Base-by-base conservation (phyloP, 1,140 invertebrate genomes). In the Lanistes nyassanus region DNA sequence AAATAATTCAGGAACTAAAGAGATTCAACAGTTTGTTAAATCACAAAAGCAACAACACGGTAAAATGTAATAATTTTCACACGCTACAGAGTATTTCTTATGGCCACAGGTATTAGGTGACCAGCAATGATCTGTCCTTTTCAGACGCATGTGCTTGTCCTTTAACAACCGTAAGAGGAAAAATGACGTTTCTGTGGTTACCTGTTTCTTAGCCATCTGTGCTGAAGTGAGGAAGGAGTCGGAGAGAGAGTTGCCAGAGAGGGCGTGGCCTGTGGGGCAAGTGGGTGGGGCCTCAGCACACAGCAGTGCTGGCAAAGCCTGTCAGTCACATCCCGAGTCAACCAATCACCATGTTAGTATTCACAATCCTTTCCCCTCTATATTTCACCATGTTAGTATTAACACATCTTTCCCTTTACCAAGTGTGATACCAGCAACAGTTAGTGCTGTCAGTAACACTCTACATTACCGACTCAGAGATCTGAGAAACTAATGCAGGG, bases 271-370 rank as follows among this genome's bases (percentile, higher is more conserved):
- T 13, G 23, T 37, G 23, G 65, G 37, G 29, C 23, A 6, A 66
- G 62, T 74, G 73, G 26, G 65, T 64, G 74, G 26, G 53, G 64
- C 53, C 47, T 66, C 65, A 67, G 47, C 51, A 55, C 74, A 53
- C 64, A 68, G 51, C 34, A 75, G 53, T 56, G 74, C 74, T 55
- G 74, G 74, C 65, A 75, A 58, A 55, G 65, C 70, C 70, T 72
- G 70, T 58, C 55, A 65, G 51, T 74, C 70, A 72, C 55, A 56
- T 55, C 55, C 53, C 31, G 37, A 68, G 42, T 58, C 51, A 62
- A 68, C 74, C 74, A 68, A 75, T 75, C 74, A 75, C 64, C 74
- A 55, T 37, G 74, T 75, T 75, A 75, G 74, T 75, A 23, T 21
- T 55, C 23, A 37, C 23, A 5, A 60, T 6, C 34, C 21, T 21